These are phyloP conservation scores for Montipora sp. DNA, from an alignment of 64 coral and sea anemone genomes.

Conservation along the genomic window DNA sequence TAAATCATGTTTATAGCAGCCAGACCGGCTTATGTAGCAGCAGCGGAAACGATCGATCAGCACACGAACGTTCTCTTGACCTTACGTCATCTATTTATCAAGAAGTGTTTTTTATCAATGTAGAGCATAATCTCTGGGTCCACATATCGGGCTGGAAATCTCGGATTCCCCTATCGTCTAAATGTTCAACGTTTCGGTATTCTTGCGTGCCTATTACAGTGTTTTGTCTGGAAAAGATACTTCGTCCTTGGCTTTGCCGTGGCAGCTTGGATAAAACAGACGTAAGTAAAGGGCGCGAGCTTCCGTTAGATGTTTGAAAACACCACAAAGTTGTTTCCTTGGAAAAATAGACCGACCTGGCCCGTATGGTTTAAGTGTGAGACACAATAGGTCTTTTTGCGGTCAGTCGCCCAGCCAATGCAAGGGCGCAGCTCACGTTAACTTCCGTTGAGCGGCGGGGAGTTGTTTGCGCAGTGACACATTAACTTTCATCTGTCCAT, in stretches of 20 bases:
- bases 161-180: conserved; percentile 12
- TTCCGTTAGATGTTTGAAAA: conserved; percentile 13
- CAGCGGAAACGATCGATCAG: neutral
- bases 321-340: neutral
- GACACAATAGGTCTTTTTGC: conserved; percentile 26
- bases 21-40: too few relatives aligned
- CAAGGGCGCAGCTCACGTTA: neutral
- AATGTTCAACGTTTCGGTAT: neutral
- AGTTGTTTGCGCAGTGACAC: neutral
- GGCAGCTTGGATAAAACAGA: neutral
- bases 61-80: neutral
- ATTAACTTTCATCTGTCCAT: conserved; percentile 10
- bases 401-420: neutral
- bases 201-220: neutral
- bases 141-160: conserved; percentile 11
- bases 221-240: neutral
- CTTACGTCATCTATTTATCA: conserved; percentile 14
- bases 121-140: neutral
- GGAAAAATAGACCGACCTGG: neutral
- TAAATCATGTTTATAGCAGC: too few relatives aligned
- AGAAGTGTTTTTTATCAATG: conserved; percentile 11
- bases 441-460: conserved; percentile 28
- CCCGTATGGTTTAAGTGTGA: neutral
- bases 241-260: neutral
- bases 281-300: neutral